Conservation (phyloP, 2,888 invertebrate species). For the Sicus ferrugineus region DNA sequence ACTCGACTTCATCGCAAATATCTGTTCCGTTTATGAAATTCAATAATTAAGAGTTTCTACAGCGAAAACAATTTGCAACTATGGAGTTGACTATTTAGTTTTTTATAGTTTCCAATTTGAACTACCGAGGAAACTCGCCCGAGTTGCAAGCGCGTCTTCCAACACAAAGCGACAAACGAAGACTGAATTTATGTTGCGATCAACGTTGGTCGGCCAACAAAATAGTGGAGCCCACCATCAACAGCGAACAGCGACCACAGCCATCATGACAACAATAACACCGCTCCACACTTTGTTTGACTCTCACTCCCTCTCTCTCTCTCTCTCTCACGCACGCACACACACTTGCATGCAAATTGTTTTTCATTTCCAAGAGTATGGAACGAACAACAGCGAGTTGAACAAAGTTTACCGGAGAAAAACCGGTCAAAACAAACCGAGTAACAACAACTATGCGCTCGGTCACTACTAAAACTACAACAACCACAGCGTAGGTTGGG, state of each 20-base stretch:
- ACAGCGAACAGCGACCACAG: slow-evolving; percentile 11
- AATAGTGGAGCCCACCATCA: neutral
- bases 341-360: neutral
- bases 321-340: neutral
- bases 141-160: neutral
- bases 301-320: neutral
- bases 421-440: slow-evolving; percentile 10
- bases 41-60: too few species aligned
- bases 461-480: slow-evolving; percentile 16
- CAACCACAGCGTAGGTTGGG: neutral
- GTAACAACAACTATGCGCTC: neutral
- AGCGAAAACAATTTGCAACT: too few species aligned
- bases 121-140: neutral
- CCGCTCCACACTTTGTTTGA: neutral
- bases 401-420: neutral
- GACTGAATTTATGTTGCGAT: slow-evolving; percentile 16
- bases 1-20: too few species aligned
- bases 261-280: neutral
- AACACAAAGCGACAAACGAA: slow-evolving; percentile 15
- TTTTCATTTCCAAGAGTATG: neutral
- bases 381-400: neutral
- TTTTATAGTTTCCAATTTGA: too few species aligned
- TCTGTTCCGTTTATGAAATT: too few species aligned
- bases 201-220: neutral
- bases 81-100: too few species aligned